Base-by-base conservation (phyloP, 1,140 invertebrate species). In the Penaeus japonicus region DNA sequence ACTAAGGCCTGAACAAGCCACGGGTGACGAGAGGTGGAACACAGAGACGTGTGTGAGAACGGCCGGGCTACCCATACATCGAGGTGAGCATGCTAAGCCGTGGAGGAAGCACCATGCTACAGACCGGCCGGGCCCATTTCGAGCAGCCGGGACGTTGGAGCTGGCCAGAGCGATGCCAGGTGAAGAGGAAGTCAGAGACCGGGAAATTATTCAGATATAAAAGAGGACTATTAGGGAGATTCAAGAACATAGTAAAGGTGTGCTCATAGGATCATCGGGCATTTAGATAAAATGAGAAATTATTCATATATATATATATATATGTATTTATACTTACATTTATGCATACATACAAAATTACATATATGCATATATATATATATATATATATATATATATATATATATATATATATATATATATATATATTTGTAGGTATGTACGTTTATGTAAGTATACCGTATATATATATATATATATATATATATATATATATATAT, bases 51-150 rank as follows among this genome's bases (percentile, higher is more conserved):
- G 27, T 24, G 22, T 54, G 75, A 79, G 24, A 27, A 47, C 62
- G 84, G 75, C 84, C 55, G 84, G 84, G 84, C 84, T 54, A 59
- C 30, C 73, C 73, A 79, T 86, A 86, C 75, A 79, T 79, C 84
- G 53, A 86, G 84, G 84, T 86, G 84, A 86, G 84, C 84, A 86
- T 86, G 84, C 84, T 47, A 84, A 84, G 82, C 82, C 62, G 82
- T 84, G 82, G 35, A 86, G 79, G 84, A 86, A 86, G 84, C 84
- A 77, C 77, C 84, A 86, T 86, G 84, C 84, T 80, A 62, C 24
- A 77, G 35, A 5, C 79, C 53, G 53, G 57, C 47, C 62, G 39
- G 84, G 75, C 75, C 75, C n/a, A n/a, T n/a, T 62, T 7, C n/a
- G 30, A 54, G 24, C 4, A 7, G 4, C 4, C 47, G 4, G 47